phyloP scores from a whole-genome alignment of 64 coral and sea anemone species.

The Pocillopora verrucosa region DNA sequence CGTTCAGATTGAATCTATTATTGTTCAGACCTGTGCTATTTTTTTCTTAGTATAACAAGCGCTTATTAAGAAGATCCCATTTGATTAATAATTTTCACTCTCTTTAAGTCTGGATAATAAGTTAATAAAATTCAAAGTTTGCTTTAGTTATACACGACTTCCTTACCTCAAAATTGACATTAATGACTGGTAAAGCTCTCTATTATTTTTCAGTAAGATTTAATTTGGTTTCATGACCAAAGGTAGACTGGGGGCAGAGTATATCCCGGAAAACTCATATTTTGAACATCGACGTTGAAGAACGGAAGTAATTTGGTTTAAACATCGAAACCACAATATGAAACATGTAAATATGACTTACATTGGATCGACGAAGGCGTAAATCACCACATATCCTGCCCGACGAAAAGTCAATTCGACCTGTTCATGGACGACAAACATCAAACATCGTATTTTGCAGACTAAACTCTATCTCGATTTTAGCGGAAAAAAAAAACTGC shows the following conservation, averaged over 20 bases:
- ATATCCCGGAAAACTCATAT: neutral
- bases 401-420: neutral
- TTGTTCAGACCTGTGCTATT: too few species aligned
- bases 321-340: neutral
- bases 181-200: neutral
- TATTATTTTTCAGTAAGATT: neutral
- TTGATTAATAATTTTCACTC: too few species aligned
- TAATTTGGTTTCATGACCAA: neutral
- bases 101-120: too few species aligned
- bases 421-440: neutral
- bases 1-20: too few species aligned
- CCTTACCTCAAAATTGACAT: neutral
- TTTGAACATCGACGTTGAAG: neutral
- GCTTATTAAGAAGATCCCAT: too few species aligned
- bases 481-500: neutral
- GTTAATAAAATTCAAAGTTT: too few species aligned
- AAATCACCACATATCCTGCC: slow-evolving; percentile 18
- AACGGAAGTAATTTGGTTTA: neutral
- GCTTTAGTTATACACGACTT: too few species aligned
- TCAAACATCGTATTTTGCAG: neutral
- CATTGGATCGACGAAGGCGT: neutral
- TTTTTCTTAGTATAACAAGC: too few species aligned
- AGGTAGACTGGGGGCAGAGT: neutral
- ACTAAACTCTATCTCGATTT: too few species aligned
- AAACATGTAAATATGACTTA: neutral